Evolutionary conservation across 2,113 vertebrate species (phyloP).

Genomic region (Sceloporus tristichus): DNA sequence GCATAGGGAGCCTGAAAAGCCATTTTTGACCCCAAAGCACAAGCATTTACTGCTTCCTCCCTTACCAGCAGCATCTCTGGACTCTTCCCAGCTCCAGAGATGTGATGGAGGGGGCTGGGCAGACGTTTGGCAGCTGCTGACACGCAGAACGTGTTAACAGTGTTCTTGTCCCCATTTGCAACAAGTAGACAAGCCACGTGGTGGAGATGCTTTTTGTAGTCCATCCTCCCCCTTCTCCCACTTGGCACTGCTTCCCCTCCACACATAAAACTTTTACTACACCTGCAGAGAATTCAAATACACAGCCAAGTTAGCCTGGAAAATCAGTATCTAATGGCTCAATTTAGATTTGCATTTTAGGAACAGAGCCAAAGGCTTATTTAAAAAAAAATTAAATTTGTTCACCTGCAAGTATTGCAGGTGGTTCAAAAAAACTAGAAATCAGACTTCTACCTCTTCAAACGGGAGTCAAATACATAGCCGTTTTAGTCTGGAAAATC

Average conservation of each 20-base stretch:
- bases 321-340: too few relatives aligned
- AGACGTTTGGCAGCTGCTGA: conserved; percentile 5
- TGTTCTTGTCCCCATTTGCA: not conserved
- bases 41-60: not conserved
- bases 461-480: too few relatives aligned
- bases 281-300: not conserved
- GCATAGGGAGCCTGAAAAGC: not conserved
- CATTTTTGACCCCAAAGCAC: not conserved
- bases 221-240: not conserved
- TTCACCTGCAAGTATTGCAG: too few relatives aligned
- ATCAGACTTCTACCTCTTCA: too few relatives aligned
- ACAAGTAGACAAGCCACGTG: not conserved
- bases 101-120: not conserved
- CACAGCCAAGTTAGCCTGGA: too few relatives aligned
- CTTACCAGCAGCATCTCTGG: not conserved
- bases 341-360: too few relatives aligned
- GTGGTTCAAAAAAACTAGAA: too few relatives aligned
- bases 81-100: not conserved
- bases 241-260: not conserved
- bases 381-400: too few relatives aligned
- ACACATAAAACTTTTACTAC: not conserved
- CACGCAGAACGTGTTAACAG: not conserved
- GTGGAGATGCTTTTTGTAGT: not conserved
- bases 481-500: too few relatives aligned
- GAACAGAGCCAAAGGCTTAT: too few relatives aligned